Base-by-base conservation (phyloP, 2,888 invertebrate species). In the Oegoconia quadripuncta region DNA sequence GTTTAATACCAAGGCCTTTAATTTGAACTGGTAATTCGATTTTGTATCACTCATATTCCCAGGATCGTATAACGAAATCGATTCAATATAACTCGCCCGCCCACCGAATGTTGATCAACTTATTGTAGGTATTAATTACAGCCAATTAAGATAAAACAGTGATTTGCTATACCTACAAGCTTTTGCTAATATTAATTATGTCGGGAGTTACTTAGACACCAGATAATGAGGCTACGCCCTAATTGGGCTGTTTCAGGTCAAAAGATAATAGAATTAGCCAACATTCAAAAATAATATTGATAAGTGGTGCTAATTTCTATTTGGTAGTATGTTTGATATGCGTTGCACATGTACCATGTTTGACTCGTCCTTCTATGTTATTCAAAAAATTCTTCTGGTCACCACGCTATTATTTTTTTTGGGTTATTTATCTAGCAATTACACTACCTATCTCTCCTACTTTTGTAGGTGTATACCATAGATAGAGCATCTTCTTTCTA, bases 71-170 rank as follows among this genome's bases (percentile, higher is more conserved):
- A 48, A 51, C 46, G 44, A 52, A 54, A 53, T 48, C 43, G 46
- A 52, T 50, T 48, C 41, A 30, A 32, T 40, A 18, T 29, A 44
- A 44, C 37, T 41, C 26, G 27, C 37, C 36, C 51, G 46, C 44
- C 51, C 46, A 48, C 48, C 23, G 13, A 23, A 37, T 29, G 39
- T 32, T 38, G 37, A 36, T 42, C 39, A 38, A 39, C 34, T 41
- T 46, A 38, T 43, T 40, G 41, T 33, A 29, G n/a, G n/a, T n/a
- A n/a, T n/a, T n/a, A n/a, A n/a, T 40, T 39, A 41, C 42, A 41
- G 48, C 42, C 42, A 49, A 52, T 54, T 49, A 46, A 46, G 38
- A 49, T 52, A 42, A 44, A 44, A 44, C 23, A 44, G 20, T 44
- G 38, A 50, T 48, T 48, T 48, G 46, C 42, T 42, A 22, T 42